Evolutionary conservation across 2,113 vertebrate species (phyloP).

Genomic region (Silurus asotus): DNA sequence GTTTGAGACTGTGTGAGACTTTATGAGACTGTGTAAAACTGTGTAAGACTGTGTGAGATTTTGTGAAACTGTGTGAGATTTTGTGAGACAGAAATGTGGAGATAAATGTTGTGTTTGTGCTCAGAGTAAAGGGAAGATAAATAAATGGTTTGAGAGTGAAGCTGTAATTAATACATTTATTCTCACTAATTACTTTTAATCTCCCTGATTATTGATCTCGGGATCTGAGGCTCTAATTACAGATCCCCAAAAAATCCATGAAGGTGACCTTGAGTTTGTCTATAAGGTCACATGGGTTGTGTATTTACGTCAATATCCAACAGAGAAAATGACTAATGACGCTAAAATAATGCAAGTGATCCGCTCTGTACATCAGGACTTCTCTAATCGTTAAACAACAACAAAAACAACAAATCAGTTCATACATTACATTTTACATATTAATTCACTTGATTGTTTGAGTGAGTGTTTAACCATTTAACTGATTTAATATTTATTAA

Average conservation of each 20-base stretch:
- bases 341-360: not conserved
- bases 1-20: too few relatives aligned
- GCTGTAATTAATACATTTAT: constrained; percentile 32
- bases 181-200: constrained; percentile 8
- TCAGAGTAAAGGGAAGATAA: constrained; percentile 6
- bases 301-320: not conserved
- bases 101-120: not conserved
- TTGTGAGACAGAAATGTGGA: not conserved
- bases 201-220: not conserved
- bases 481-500: not conserved
- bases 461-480: not conserved
- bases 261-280: constrained; percentile 25
- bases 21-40: too few relatives aligned
- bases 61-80: too few relatives aligned
- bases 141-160: constrained; percentile 12
- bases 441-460: not conserved
- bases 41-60: too few relatives aligned
- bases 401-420: not conserved
- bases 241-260: not conserved
- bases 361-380: not conserved
- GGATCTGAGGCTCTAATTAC: constrained; percentile 28
- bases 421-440: not conserved
- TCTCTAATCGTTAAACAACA: not conserved
- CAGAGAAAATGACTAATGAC: not conserved
- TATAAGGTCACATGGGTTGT: not conserved